Evolutionary conservation across 2,888 invertebrate species (phyloP).

Genomic region (Athalia circularis): DNA sequence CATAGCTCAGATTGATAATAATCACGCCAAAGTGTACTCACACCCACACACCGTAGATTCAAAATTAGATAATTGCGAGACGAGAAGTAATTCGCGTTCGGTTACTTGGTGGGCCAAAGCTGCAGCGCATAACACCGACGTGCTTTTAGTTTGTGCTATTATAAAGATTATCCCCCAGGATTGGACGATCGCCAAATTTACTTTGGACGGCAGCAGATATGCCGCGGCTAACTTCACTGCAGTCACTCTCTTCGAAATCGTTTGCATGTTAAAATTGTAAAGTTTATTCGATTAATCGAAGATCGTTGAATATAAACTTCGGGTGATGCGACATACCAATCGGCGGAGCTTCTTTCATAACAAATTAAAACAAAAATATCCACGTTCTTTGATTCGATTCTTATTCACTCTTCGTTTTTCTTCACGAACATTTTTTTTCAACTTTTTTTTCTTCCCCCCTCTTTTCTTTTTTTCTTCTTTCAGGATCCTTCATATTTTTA

Average conservation of each 20-base stretch:
- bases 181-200: conserved; percentile 31
- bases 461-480: neutral
- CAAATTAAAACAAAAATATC: too few species aligned
- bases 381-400: too few species aligned
- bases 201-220: conserved; percentile 6
- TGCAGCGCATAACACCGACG: too few species aligned
- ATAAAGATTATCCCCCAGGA: conserved; percentile 34
- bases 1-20: neutral
- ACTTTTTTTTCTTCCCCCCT: neutral
- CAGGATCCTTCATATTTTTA: neutral
- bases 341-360: too few species aligned
- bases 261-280: too few species aligned
- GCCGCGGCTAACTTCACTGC: neutral
- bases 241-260: too few species aligned
- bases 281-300: too few species aligned
- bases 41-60: neutral
- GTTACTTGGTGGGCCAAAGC: too few species aligned
- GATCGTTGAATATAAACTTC: too few species aligned
- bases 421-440: too few species aligned
- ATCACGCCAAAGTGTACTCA: neutral
- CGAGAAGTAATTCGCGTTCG: too few species aligned
- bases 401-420: neutral
- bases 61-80: neutral
- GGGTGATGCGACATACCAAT: too few species aligned
- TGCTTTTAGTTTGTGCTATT: conserved; percentile 11